A percentile compares a stretch with the other conserved stretches of the same genome.
These are phyloP conservation scores for Ceramica pisi DNA, from an alignment of 2,888 invertebrate genomes.

Conservation along the genomic window DNA sequence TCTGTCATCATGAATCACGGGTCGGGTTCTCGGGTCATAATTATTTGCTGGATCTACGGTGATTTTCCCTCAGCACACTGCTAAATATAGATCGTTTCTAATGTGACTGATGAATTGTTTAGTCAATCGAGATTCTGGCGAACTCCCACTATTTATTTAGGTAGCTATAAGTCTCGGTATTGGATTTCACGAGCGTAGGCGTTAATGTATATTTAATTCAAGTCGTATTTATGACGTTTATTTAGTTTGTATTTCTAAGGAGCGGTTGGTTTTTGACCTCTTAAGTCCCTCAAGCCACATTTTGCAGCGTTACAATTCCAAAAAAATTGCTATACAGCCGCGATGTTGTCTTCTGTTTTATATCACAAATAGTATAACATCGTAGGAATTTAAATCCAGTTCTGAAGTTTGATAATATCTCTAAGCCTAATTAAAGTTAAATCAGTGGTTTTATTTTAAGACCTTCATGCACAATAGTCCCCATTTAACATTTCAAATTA, in stretches of 20 bases:
- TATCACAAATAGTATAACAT: background rate
- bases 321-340: no score
- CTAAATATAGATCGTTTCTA: slow-evolving; percentile 58
- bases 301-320: background rate
- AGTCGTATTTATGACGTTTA: slow-evolving; percentile 29
- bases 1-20: slow-evolving; percentile 76
- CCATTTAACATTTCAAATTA: slow-evolving; percentile 5
- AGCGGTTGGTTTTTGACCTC: background rate
- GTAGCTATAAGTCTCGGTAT: slow-evolving; percentile 32
- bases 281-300: background rate
- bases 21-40: slow-evolving; percentile 67
- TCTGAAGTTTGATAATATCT: slow-evolving; percentile 19
- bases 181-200: slow-evolving; percentile 28
- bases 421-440: slow-evolving; percentile 26
- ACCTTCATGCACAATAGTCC: background rate
- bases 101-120: slow-evolving; percentile 65
- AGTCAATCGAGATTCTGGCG: slow-evolving; percentile 38
- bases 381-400: slow-evolving; percentile 1
- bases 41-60: slow-evolving; percentile 67
- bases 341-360: no score
- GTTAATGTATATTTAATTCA: slow-evolving; percentile 34
- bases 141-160: slow-evolving; percentile 30
- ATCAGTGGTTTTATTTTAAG: slow-evolving; percentile 10
- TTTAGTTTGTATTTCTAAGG: background rate
- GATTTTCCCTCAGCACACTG: slow-evolving; percentile 52